Base-by-base conservation (phyloP, 1,140 invertebrate genomes). In the Listronotus bonariensis region DNA sequence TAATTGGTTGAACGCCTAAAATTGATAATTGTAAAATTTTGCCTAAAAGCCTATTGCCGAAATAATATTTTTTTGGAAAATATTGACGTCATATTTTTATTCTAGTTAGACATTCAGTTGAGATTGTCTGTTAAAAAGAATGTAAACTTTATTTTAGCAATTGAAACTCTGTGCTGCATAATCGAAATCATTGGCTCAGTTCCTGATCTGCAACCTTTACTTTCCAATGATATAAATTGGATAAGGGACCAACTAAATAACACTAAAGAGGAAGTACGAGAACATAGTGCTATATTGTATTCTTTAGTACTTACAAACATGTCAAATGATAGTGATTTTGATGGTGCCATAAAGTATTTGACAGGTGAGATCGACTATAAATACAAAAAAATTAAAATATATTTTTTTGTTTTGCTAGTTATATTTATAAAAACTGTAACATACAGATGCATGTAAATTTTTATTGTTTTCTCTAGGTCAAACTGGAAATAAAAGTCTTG, bases 201-300 rank as follows among this genome's bases (percentile, higher is more conserved):
- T 6, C 72, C 82, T 11, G 79, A 84, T 61, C 80, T 84, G 14
- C 52, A 69, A 18, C 38, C 59, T 32, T 49, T 70, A 10, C 41
- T 43, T 51, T 31, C 49, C 8, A 71, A 70, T 17, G 68, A 87
- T 70, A 76, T 82, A 1, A 79, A 83, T 18, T 91, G 88, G 85
- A 76, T 89, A 3, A 77, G 82, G 65, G 85, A 82, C 65, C 81
- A 90, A 48, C 82, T 91, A 48, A 84, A 81, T 26, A 88, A 86
- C n/a, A 86, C 84, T 8, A 87, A 88, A 67, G 89, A 91, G 72
- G 88, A 92, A 42, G 82, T 92, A n/a, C 81, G 90, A 38, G 86
- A 90, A 70, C 78, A 84, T 31, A 84, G 86, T 6, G 85, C 90
- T 1, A 81, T 87, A 59, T 80, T 93, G 53, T 88, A 88, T 76